These are phyloP conservation scores for Piaya cayana DNA, from an alignment of 2,113 vertebrate genomes.

Conservation along the genomic window DNA sequence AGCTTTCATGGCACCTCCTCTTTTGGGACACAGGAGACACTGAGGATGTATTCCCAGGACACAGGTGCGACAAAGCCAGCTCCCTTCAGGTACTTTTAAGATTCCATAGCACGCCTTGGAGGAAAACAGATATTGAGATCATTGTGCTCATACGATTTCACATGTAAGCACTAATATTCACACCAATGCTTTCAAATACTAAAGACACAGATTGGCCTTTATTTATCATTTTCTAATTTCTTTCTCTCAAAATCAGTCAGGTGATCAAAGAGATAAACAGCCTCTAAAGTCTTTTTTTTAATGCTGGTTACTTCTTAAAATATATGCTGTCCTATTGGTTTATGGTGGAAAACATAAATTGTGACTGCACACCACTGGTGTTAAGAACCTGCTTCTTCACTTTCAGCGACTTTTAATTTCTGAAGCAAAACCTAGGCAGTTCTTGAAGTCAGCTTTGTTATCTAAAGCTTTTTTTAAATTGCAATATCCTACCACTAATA, in stretches of 20 bases:
- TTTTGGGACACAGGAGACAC: slow-evolving; percentile 94
- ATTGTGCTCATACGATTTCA: neutral
- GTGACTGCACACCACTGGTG: neutral
- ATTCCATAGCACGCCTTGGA: slow-evolving; percentile 96
- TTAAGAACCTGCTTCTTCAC: neutral
- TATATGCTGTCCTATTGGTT: neutral
- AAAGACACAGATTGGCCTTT: neutral
- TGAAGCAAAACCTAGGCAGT: neutral
- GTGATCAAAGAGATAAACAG: neutral
- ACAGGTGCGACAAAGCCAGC: slow-evolving; percentile 96
- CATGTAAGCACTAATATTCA: neutral
- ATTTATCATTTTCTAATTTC: neutral
- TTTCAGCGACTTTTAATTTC: neutral
- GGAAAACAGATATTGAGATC: neutral
- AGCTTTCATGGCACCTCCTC: slow-evolving; percentile 97
- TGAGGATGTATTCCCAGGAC: slow-evolving; percentile 92
- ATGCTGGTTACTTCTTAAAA: neutral
- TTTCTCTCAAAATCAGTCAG: neutral
- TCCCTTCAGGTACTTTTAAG: slow-evolving; percentile 95
- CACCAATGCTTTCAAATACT: neutral
- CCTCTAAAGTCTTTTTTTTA: neutral
- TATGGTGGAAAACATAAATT: neutral
- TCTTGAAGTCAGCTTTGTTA: neutral
- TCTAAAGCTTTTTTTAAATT: neutral
- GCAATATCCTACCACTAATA: neutral